A percentile compares a stretch with the other conserved stretches of the same genome.
phyloP scores from a whole-genome alignment of 1,140 invertebrate species.

The Scaptomyza montana region DNA sequence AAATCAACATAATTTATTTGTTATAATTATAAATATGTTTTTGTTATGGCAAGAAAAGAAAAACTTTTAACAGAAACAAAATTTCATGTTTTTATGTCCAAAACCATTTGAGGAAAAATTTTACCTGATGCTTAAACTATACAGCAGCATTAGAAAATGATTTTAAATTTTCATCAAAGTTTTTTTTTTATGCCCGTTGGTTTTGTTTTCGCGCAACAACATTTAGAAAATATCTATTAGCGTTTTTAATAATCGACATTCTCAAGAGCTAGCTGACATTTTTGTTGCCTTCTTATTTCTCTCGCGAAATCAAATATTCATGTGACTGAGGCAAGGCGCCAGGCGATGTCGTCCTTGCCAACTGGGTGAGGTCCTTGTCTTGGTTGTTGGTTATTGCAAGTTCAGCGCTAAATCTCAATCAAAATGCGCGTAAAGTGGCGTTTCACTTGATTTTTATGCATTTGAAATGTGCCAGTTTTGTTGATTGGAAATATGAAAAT shows the following conservation, averaged over 20 bases:
- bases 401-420: slow-evolving; percentile 76
- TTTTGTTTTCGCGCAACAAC: no score
- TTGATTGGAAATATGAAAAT: slow-evolving; percentile 46
- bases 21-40: no score
- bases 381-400: slow-evolving; percentile 59
- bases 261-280: not conserved
- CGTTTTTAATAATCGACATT: not conserved
- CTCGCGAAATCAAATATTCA: slow-evolving; percentile 48
- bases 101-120: no score
- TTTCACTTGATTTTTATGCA: slow-evolving; percentile 76
- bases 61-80: no score
- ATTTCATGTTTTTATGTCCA: no score
- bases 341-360: slow-evolving; percentile 17
- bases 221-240: not conserved
- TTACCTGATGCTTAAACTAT: no score
- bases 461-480: slow-evolving; percentile 61
- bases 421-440: slow-evolving; percentile 77
- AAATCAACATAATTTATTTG: no score
- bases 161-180: no score
- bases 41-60: no score
- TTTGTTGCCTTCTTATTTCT: not conserved
- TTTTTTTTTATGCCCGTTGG: no score
- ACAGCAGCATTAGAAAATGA: no score
- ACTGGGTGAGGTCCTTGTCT: slow-evolving; percentile 43
- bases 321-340: not conserved